Conservation (phyloP, 2,888 invertebrate species). For the Drosophila anceps region DNA sequence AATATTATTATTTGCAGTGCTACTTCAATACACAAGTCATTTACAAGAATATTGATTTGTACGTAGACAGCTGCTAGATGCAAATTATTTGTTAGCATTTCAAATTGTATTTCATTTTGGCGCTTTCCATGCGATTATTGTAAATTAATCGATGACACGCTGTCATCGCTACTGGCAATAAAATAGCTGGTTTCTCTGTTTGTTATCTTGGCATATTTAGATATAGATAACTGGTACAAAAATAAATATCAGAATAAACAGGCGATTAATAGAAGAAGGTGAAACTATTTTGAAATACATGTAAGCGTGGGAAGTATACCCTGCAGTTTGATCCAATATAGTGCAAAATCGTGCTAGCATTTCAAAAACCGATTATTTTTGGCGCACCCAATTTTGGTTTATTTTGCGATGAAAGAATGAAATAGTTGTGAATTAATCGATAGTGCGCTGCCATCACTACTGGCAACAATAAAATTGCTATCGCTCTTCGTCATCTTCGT, state of each 20-base stretch:
- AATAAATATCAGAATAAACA: not conserved
- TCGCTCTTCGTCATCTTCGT: slow-evolving; percentile 54
- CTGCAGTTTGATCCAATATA: not conserved
- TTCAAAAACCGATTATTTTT: slow-evolving; percentile 2
- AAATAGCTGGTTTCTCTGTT: too few species aligned
- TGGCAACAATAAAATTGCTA: slow-evolving; percentile 35
- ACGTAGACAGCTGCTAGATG: not conserved
- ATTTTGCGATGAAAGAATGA: slow-evolving; percentile 33
- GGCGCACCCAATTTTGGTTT: slow-evolving; percentile 11
- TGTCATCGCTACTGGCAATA: not conserved
- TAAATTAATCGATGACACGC: not conserved
- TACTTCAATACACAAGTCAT: not conserved
- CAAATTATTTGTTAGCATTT: not conserved
- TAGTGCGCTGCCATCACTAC: slow-evolving; percentile 7
- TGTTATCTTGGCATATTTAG: not conserved
- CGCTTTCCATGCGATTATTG: not conserved
- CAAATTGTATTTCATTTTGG: not conserved
- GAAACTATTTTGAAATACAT: too few species aligned
- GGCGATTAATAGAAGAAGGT: not conserved
- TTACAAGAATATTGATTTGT: slow-evolving; percentile 5
- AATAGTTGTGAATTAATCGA: slow-evolving; percentile 37
- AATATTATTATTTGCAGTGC: not conserved
- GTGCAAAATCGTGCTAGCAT: not conserved
- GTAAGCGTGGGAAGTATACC: too few species aligned
- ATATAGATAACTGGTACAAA: not conserved